Percentiles rank a stretch among this genome's conserved stretches.
Conservation (phyloP, 2,113 vertebrate genomes). For the Calonectris borealis region DNA sequence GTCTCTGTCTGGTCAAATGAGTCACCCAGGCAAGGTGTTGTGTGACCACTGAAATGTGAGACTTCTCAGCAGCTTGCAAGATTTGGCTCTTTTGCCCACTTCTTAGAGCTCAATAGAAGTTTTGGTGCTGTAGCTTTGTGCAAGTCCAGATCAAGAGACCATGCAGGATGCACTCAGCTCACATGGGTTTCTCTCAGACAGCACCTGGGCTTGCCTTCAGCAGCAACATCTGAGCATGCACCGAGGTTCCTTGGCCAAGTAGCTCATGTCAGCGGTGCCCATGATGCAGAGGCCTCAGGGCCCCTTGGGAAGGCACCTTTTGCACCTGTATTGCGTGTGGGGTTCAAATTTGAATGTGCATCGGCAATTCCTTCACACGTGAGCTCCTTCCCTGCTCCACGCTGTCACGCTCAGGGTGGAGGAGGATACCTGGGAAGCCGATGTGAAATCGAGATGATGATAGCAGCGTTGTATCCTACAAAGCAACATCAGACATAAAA, state of each 20-base stretch:
- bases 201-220: not conserved
- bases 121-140: not conserved
- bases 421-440: not conserved
- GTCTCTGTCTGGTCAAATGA: not conserved
- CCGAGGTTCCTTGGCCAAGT: accelerated
- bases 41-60: not conserved
- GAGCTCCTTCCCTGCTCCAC: not conserved
- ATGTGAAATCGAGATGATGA: not conserved
- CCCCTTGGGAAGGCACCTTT: not conserved
- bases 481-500: not conserved
- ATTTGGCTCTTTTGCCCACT: not conserved
- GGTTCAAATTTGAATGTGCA: not conserved
- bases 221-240: not conserved
- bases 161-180: accelerated
- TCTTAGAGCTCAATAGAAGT: not conserved
- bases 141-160: not conserved
- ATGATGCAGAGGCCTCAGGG: not conserved
- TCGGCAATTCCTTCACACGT: accelerated
- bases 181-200: not conserved
- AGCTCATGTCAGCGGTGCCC: not conserved
- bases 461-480: not conserved
- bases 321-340: accelerated
- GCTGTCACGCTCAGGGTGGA: not conserved
- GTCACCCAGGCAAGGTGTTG: not conserved
- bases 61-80: not conserved